A percentile compares a stretch with the other conserved stretches of the same genome.
Conservation (phyloP, 2,113 vertebrate genomes). For the Notarius quadriscutis region DNA sequence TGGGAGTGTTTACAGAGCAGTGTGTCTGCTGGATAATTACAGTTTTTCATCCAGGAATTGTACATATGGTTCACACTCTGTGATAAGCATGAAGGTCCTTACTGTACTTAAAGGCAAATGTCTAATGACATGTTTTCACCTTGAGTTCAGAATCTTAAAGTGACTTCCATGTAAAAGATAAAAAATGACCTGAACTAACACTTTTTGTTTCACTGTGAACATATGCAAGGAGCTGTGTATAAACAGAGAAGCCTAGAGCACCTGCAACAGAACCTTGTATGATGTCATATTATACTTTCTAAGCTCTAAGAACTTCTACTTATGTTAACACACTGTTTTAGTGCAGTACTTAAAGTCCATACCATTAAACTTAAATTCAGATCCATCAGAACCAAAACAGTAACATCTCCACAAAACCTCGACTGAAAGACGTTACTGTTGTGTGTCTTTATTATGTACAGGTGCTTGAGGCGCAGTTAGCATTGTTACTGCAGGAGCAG, state of each 20-base stretch:
- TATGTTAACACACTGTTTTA: neutral
- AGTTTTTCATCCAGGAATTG: neutral
- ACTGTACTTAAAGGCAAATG: neutral
- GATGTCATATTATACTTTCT: neutral
- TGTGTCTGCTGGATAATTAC: neutral
- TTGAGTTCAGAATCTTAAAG: neutral
- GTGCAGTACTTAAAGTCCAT: neutral
- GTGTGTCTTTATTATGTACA: constrained; percentile 55
- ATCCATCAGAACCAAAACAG: neutral
- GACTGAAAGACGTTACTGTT: neutral
- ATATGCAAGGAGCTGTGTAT: neutral
- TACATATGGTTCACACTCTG: neutral
- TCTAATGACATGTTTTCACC: neutral
- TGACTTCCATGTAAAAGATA: neutral
- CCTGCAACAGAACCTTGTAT: neutral
- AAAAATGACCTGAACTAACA: neutral
- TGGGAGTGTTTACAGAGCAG: constrained; percentile 4
- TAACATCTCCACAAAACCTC: neutral
- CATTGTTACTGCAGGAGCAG: constrained; percentile 87
- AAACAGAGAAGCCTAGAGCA: neutral
- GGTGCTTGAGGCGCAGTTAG: constrained; percentile 94
- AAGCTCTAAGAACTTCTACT: neutral
- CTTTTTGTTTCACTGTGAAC: neutral
- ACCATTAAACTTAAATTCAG: neutral
- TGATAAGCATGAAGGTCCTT: neutral